phyloP scores from a whole-genome alignment of 2,888 invertebrate genomes.

The Zonitis immaculata region DNA sequence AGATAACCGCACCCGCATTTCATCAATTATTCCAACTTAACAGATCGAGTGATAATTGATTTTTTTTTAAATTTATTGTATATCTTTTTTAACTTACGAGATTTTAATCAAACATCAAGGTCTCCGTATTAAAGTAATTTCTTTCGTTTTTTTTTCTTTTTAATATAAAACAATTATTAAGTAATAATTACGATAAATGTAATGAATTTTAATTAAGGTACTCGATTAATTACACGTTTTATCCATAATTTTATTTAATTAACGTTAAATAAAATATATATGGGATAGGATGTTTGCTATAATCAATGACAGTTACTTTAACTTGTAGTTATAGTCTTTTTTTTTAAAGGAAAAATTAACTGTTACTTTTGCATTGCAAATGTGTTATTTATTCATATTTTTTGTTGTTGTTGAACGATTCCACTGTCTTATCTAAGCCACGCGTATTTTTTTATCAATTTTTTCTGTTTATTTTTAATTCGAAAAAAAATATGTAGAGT shows the following conservation, averaged over 20 bases:
- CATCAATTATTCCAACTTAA: not conserved
- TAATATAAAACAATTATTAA: not conserved
- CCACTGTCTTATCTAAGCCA: too few relatives aligned
- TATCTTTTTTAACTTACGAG: not conserved
- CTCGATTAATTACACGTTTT: not conserved
- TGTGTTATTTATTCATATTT: too few relatives aligned
- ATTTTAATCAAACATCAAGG: not conserved
- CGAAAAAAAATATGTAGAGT: not conserved
- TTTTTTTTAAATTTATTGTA: not conserved
- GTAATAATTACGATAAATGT: not conserved
- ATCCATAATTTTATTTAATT: not conserved
- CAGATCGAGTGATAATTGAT: not conserved
- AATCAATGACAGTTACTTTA: not conserved
- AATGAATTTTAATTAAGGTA: not conserved
- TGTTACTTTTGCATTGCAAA: not conserved
- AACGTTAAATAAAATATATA: not conserved
- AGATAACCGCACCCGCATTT: too few relatives aligned
- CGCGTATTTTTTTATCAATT: not conserved
- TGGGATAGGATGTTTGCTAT: not conserved
- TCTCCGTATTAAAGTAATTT: not conserved
- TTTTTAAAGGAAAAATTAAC: not conserved
- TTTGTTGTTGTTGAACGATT: too few relatives aligned
- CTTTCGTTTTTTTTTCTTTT: too few relatives aligned
- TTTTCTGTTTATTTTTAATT: not conserved
- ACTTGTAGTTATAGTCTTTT: not conserved